A percentile compares a stretch with the other conserved stretches of the same genome.
These are phyloP conservation scores for Lithobates pipiens DNA, from an alignment of 2,797 vertebrate genomes.

Conservation along the genomic window DNA sequence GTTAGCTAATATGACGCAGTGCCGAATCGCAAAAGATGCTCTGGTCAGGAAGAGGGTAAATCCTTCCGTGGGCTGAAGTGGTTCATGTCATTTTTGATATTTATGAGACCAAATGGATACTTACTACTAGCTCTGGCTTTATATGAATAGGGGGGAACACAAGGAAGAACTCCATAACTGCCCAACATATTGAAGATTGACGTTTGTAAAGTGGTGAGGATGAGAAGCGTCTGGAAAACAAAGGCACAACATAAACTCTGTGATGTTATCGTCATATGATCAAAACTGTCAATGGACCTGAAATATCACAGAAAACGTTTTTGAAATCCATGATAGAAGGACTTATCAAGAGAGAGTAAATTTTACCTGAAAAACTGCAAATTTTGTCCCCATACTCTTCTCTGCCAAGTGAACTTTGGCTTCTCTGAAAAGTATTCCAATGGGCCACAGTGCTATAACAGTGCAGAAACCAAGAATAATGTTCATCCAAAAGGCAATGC, in stretches of 20 bases:
- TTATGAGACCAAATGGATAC: conserved; percentile 41
- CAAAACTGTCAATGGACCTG: background rate
- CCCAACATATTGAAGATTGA: conserved; percentile 78
- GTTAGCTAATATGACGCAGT: too few relatives aligned
- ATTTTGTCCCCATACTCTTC: conserved; percentile 77
- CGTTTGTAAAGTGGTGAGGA: conserved; percentile 75
- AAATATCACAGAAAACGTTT: background rate
- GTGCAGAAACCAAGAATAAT: conserved; percentile 69
- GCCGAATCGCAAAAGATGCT: too few relatives aligned
- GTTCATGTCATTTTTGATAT: background rate
- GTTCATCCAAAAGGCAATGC: conserved; percentile 77
- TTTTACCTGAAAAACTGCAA: conserved; percentile 78
- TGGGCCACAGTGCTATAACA: conserved; percentile 74
- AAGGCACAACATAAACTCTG: background rate
- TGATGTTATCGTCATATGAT: too few relatives aligned
- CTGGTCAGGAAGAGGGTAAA: too few relatives aligned
- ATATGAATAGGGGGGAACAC: conserved; percentile 76
- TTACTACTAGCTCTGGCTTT: conserved; percentile 77
- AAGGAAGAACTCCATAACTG: conserved; percentile 73
- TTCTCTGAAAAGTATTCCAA: conserved; percentile 76
- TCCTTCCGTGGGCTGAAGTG: too few relatives aligned
- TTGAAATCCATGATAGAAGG: too few relatives aligned
- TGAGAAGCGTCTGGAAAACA: conserved; percentile 69
- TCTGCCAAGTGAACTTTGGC: conserved; percentile 71
- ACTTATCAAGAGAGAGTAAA: background rate